Evolutionary conservation across 2,797 vertebrate species (phyloP), one percentile per base, ranked within the genome.

Genomic region (Lepilemur ruficaudatus): DNA sequence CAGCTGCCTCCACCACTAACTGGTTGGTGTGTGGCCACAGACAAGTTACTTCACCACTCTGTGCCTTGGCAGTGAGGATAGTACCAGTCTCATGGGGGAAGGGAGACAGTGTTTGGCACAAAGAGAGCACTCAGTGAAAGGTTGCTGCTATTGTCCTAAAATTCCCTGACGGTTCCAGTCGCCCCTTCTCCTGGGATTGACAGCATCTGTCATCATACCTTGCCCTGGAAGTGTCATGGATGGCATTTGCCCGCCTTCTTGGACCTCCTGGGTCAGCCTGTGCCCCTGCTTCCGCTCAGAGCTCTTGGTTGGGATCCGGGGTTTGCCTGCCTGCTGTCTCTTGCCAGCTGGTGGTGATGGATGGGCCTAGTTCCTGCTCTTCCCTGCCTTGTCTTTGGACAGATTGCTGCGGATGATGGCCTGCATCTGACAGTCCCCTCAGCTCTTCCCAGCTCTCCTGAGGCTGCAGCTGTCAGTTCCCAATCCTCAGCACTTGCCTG

Each of bases 331-430:
- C 48, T 86, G n/a, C 25, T 67, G 22, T 15, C 50, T 25, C 65
- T 28, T 32, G 30, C 23, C 43, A 35, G 7, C 65, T 4, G 0
- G 7, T 80, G 69, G 48, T 70, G 30, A 50, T 78, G 50, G 22
- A 82, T 92, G 83, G 67, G 89, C 75, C 89, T 93, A 11, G 89
- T 87, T 95, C 81, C 91, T 5, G 25, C 83, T 96, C 75, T 95
- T 92, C 82, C 75, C 65, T 8, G 32, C 96, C 89, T 97, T 98
- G 93, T 95, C 83, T 97, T 96, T 96, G 96, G 93, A 97, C 95
- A 97, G 96, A 92, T 96, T 78, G 50, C 94, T 87, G 94, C 1
- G 83, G 94, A 94, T 73, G 91, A 48, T 93, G 96, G 81, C 91
- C 96, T 91, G 83, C 65, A 0, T 52, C 87, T 89, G 87, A 95